Base-by-base conservation (phyloP, 2,888 invertebrate species). In the Lochmaea capreae region DNA sequence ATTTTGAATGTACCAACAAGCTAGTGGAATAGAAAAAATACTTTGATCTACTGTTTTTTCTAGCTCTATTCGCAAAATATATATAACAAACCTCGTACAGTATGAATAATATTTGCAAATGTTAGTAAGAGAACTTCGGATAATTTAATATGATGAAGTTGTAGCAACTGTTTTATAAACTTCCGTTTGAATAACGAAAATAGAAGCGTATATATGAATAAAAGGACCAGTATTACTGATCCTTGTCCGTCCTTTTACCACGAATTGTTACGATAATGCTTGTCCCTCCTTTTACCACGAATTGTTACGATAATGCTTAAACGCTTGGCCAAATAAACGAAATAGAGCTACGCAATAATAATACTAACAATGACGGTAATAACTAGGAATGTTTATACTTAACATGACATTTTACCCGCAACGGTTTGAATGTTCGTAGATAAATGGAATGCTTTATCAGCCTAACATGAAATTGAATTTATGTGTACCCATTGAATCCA, bases 161-260 rank as follows among this genome's bases (percentile, higher is more conserved):
- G 11, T 14, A 43, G 16, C 59, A n/a, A 59, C n/a, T 26, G 59
- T 59, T 33, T 2, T 11, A 59, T 26, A 59, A 14, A 59, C 26
- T 59, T 67, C n/a, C 59, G 59, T 54, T 67, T 67, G 46, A 42
- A 59, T 59, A 67, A 67, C 46, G 46, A 67, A 58, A 46, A 46
- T n/a, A n/a, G n/a, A n/a, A n/a, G n/a, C n/a, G n/a, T n/a, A n/a
- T n/a, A n/a, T n/a, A n/a, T n/a, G n/a, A n/a, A n/a, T n/a, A 59
- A 67, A 59, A 59, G 59, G 42, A 3, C 11, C 46, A 42, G 58
- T 49, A 57, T 33, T 67, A 54, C 18, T 4, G 54, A n/a, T 16
- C 42, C n/a, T n/a, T n/a, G n/a, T n/a, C n/a, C n/a, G n/a, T n/a
- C n/a, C n/a, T n/a, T n/a, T n/a, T n/a, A n/a, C n/a, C n/a, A n/a